phyloP scores from a whole-genome alignment of 1,140 invertebrate genomes.

The Holcopasites calliopsidis region DNA sequence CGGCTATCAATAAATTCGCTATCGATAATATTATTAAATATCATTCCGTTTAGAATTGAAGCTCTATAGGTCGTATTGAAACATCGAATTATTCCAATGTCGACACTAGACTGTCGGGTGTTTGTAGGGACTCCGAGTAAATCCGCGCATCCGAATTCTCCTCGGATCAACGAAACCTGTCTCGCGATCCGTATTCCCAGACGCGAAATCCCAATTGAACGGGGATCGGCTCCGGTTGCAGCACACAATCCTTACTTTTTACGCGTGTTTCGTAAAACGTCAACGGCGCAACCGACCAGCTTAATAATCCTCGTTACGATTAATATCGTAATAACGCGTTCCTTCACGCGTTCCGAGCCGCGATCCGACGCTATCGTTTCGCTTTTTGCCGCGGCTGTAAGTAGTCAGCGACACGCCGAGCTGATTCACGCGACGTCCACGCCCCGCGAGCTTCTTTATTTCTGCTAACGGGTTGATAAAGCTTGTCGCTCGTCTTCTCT shows the following conservation, averaged over 20 bases:
- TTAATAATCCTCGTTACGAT: slow-evolving; percentile 33
- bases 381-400: not conserved
- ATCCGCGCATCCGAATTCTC: too few relatives aligned
- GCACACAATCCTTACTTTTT: slow-evolving; percentile 23
- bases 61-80: too few relatives aligned
- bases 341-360: not conserved
- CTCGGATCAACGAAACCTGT: not conserved
- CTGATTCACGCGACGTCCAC: slow-evolving; percentile 30
- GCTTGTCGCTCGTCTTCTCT: slow-evolving; percentile 47
- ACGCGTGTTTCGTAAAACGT: slow-evolving; percentile 18
- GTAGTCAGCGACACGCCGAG: not conserved
- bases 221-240: not conserved
- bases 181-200: not conserved
- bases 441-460: slow-evolving; percentile 32
- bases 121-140: too few relatives aligned
- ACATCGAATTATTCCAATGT: too few relatives aligned
- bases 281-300: not conserved
- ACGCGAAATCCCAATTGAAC: not conserved
- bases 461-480: slow-evolving; percentile 55
- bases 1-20: too few relatives aligned
- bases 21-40: too few relatives aligned
- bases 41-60: too few relatives aligned
- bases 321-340: slow-evolving; percentile 21
- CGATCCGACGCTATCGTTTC: slow-evolving; percentile 3
- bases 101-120: too few relatives aligned